Evolutionary conservation across 2,888 invertebrate genomes (phyloP), one percentile per base, ranked within the genome.

Genomic region (Lamellibrachia satsuma): DNA sequence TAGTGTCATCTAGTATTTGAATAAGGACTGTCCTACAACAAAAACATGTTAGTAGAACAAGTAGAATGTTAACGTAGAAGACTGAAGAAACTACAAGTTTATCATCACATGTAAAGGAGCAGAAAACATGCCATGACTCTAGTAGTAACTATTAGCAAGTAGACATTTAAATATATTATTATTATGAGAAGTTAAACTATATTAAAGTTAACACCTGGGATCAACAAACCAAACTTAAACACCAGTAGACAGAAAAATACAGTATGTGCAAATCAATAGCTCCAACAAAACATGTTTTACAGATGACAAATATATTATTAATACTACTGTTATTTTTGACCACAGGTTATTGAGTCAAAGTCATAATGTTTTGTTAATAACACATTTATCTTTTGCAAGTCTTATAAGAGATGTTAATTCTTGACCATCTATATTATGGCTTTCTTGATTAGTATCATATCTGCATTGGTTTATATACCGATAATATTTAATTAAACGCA

Each of bases 141-240:
- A 39, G 39, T 39, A 39, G 39, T 39, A 75, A 75, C 75, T 75
- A 75, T 15, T 75, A 6, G n/a, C 0, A 22, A 22, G 22, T 75
- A 4, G 75, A 75, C 75, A 75, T 15, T 75, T 75, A 75, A 75
- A 75, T 75, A 75, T 6, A 75, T 75, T 75, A 75, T 75, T 39
- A 39, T 75, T 75, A 75, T 15, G 75, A 22, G 75, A 22, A 75
- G 22, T 11, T 75, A 75, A 75, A 75, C 15, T 15, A n/a, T 15
- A 75, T 22, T 75, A 22, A 75, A 75, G 75, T 75, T 75, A 75
- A 75, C 75, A 75, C 75, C 75, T 75, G 75, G 75, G 75, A 75
- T 75, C 75, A 75, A 75, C 22, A 4, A 60, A 60, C 60, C 11
- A 60, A 60, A 9, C 11, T 75, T 39, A 39, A 75, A 75, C 75